Conservation (phyloP, 2,113 vertebrate species). For the human region GRCh38 chr3:42162501-42163000, state of each 20-base stretch:
- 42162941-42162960: not conserved
- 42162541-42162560: not conserved
- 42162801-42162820: not conserved
- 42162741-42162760: not conserved
- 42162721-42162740: not conserved
- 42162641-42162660: not conserved
- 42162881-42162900: not conserved
- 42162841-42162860: not conserved
- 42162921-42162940: not conserved
- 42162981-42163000: not conserved
- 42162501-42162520: not conserved
- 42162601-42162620: not conserved
- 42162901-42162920: not conserved
- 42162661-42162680: not conserved
- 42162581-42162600: not conserved
- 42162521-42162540: not conserved
- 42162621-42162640: not conserved
- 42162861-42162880: not conserved
- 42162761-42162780: not conserved
- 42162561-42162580: not conserved
- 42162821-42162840: not conserved
- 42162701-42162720: not conserved
- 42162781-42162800: not conserved
- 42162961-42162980: not conserved
- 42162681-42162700: not conserved